Base-by-base conservation (phyloP, 2,888 invertebrate species). In the Agrochola litura region DNA sequence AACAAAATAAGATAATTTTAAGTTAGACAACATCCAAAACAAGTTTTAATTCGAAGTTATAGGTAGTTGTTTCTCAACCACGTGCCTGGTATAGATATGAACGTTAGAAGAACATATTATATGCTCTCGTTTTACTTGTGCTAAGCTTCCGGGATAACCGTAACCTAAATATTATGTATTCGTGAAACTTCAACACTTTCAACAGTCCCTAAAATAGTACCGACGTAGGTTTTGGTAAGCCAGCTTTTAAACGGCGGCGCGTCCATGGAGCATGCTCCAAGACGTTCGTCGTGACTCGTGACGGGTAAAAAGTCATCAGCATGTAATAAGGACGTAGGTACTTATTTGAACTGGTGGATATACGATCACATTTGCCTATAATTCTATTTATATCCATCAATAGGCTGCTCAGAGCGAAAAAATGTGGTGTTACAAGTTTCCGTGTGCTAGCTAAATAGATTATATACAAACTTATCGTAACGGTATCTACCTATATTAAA, bases 341-440 rank as follows among this genome's bases (percentile, higher is more conserved):
- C 5, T 41, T 56, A 37, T 0, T 52, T 49, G 37, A 56, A 63
- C 25, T 66, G 37, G 25, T 19, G 58, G 25, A 19, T 41, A 37
- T n/a, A 52, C 41, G 41, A 12, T 30, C 46, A 54, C 25, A 69
- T 30, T 52, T 65, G 22, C 43, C 8, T 84, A 52, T 68, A 73
- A 49, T 49, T 60, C 43, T 72, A 72, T 79, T 71, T 69, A 22
- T 25, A 58, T 16, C 3, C 37, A 54, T 54, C 30, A 56, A 63
- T 69, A 67, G 12, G 60, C 22, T n/a, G 63, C 46, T 49, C n/a
- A 63, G 49, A 56, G 70, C 67, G 54, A 67, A 54, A 67, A 84
- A 80, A 87, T 86, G 79, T 73, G 66, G 88, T 63, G 65, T 75
- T 74, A 88, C 87, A 58, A 81, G 88, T 88, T 83, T 82, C 72